A percentile compares a stretch with the other conserved stretches of the same genome.
phyloP scores from a whole-genome alignment of 2,797 vertebrate species.

The Mus spretus region DNA sequence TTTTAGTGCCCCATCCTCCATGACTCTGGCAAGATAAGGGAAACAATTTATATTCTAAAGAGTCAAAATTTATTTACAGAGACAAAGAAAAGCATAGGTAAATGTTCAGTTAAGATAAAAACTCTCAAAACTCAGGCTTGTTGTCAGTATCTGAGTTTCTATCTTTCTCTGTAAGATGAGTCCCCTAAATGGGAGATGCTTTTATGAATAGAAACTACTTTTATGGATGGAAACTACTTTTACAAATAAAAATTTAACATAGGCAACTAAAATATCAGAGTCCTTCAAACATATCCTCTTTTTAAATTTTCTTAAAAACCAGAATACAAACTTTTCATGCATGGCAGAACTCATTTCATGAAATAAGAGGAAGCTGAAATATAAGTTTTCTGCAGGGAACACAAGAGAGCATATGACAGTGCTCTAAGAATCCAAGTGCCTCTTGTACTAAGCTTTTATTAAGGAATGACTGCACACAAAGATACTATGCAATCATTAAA shows the following conservation, averaged over 20 bases:
- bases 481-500: not conserved
- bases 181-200: not conserved
- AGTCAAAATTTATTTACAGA: not conserved
- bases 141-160: not conserved
- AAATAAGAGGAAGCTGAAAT: too few relatives aligned
- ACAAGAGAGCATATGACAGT: not conserved
- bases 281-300: not conserved
- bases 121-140: not conserved
- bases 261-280: not conserved
- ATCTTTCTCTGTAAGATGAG: not conserved
- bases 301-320: not conserved
- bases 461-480: not conserved
- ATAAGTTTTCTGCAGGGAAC: not conserved
- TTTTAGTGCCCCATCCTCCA: not conserved
- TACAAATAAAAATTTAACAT: not conserved
- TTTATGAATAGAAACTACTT: not conserved
- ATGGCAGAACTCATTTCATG: not conserved
- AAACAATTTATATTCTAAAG: constrained; percentile 1
- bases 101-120: not conserved
- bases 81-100: not conserved
- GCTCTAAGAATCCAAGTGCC: too few relatives aligned
- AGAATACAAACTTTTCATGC: not conserved
- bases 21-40: not conserved
- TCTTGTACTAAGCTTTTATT: not conserved
- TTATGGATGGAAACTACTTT: not conserved